Percentiles rank a stretch among this genome's conserved stretches.
phyloP scores from a whole-genome alignment of 2,797 vertebrate genomes.

The Sarcoramphus papa region DNA sequence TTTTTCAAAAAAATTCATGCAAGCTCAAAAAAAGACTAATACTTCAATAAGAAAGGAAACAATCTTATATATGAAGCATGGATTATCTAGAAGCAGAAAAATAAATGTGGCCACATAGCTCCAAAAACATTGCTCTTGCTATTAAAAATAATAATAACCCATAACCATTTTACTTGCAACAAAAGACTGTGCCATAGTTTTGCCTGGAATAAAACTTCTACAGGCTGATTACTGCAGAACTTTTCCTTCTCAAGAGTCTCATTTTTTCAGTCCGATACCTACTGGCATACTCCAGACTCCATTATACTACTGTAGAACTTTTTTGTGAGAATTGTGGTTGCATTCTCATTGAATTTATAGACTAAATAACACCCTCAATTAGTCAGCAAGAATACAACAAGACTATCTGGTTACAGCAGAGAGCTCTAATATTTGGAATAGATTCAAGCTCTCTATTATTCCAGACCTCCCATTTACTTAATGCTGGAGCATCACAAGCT shows the following conservation, averaged over 20 bases:
- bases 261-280: neutral
- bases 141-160: neutral
- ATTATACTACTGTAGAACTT: neutral
- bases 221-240: neutral
- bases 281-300: neutral
- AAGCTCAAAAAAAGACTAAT: neutral
- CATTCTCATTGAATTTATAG: neutral
- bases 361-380: conserved; percentile 5
- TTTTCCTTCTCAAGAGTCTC: neutral
- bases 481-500: neutral
- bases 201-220: neutral
- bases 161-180: neutral
- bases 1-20: neutral
- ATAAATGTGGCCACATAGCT: neutral
- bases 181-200: neutral
- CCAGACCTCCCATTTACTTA: neutral
- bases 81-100: neutral
- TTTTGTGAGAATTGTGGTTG: neutral
- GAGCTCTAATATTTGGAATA: neutral
- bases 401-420: conserved; percentile 3
- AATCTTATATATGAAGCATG: neutral
- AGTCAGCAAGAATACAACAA: conserved; percentile 9
- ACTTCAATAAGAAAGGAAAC: neutral
- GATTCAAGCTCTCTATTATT: neutral
- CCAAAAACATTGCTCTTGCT: neutral